Evolutionary conservation across 2,797 vertebrate genomes (phyloP).

Genomic region (Silurus lanzhouensis): DNA sequence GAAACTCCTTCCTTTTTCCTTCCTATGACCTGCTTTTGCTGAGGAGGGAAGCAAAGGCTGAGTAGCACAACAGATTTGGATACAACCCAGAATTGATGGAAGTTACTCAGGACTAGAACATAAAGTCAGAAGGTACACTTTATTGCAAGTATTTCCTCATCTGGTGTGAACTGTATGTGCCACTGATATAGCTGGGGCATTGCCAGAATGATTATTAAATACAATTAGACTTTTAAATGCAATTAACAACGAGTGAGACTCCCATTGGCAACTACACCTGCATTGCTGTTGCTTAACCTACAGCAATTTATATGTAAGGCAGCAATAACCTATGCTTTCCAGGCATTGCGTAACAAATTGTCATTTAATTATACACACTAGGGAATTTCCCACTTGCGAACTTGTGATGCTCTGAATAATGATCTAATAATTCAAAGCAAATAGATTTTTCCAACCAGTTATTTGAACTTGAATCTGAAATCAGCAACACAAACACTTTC

Average conservation of each 20-base stretch:
- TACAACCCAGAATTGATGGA: background rate
- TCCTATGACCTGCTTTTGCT: background rate
- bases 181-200: background rate
- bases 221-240: background rate
- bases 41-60: slow-evolving; percentile 20
- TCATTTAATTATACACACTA: slow-evolving; percentile 11
- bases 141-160: background rate
- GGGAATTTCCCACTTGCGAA: slow-evolving; percentile 9
- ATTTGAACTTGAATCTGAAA: background rate
- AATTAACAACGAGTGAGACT: background rate
- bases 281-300: background rate
- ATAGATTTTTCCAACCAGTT: background rate
- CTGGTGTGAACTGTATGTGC: background rate
- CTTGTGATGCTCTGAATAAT: background rate
- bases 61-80: background rate
- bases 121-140: background rate
- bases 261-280: background rate
- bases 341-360: background rate
- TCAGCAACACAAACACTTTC: background rate
- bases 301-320: background rate
- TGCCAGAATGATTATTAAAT: background rate
- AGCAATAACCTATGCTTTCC: background rate
- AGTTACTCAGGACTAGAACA: background rate
- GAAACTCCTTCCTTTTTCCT: background rate
- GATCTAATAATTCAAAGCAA: background rate